Evolutionary conservation across 2,113 vertebrate genomes (phyloP).

Genomic region (Varanus salvator): DNA sequence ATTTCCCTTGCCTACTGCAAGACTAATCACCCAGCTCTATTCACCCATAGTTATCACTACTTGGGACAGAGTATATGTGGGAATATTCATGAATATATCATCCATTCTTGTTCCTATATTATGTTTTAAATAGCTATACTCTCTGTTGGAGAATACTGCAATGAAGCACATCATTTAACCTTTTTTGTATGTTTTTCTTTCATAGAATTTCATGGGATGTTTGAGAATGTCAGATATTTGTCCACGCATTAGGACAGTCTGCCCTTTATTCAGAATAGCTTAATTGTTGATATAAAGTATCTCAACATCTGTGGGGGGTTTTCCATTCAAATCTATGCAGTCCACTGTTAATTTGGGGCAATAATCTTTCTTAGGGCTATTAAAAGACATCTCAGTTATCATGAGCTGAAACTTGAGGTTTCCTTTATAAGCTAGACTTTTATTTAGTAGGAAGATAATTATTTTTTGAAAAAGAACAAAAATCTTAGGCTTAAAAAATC

Average conservation of each 20-base stretch:
- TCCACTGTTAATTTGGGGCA: constrained; percentile 49
- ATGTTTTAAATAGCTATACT: neutral
- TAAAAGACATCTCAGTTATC: constrained; percentile 55
- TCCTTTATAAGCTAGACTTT: constrained; percentile 52
- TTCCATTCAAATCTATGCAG: constrained; percentile 53
- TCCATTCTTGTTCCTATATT: neutral
- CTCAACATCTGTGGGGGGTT: neutral
- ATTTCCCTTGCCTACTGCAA: too few relatives aligned
- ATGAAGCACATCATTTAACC: constrained; percentile 3
- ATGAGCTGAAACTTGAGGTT: constrained; percentile 45
- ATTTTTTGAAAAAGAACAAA: constrained; percentile 62
- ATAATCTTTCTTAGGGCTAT: constrained; percentile 48
- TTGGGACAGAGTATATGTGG: neutral
- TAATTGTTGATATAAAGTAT: constrained; percentile 18
- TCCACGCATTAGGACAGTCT: neutral
- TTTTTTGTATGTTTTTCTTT: neutral
- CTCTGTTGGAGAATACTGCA: neutral
- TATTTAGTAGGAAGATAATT: constrained; percentile 69
- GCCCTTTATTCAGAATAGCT: neutral
- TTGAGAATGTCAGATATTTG: neutral
- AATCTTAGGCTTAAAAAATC: constrained; percentile 63
- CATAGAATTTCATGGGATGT: neutral
- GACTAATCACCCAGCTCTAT: neutral
- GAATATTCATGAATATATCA: neutral
- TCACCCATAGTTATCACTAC: neutral